A percentile compares a stretch with the other conserved stretches of the same genome.
Conservation (phyloP, 2,113 vertebrate genomes). For the Oryzias woworae region DNA sequence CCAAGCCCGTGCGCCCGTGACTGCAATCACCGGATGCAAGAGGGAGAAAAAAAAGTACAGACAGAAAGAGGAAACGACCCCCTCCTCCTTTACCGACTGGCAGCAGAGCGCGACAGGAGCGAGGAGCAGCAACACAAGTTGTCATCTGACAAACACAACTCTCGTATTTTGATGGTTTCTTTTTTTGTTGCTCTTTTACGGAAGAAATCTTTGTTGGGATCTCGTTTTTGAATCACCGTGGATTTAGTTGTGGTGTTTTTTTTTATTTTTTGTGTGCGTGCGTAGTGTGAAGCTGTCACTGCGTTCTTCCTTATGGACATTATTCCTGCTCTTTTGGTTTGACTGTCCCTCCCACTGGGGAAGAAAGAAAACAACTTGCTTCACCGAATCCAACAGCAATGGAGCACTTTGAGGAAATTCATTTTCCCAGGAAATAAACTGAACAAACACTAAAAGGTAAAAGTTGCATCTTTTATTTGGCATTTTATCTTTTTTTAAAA, state of each 20-base stretch:
- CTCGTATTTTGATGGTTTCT: conserved; percentile 20
- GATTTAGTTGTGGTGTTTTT: conserved; percentile 24
- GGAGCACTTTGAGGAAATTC: conserved; percentile 62
- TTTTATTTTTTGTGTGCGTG: conserved; percentile 15
- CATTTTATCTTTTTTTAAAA: not conserved
- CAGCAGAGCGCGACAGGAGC: conserved; percentile 59
- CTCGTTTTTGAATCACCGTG: conserved; percentile 1
- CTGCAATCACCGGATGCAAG: conserved; percentile 62
- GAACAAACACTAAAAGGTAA: conserved; percentile 53
- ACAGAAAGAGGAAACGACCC: conserved; percentile 64
- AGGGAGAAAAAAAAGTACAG: conserved; percentile 62
- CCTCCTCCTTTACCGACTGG: conserved; percentile 37
- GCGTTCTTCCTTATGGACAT: conserved; percentile 42
- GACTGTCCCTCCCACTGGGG: conserved; percentile 46
- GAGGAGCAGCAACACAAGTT: conserved; percentile 70
- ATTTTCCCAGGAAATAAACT: conserved; percentile 47
- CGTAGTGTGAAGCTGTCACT: conserved; percentile 7
- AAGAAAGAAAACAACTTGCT: conserved; percentile 40
- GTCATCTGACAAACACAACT: conserved; percentile 66
- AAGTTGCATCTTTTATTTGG: conserved; percentile 6
- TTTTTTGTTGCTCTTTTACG: conserved; percentile 9
- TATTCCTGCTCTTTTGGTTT: conserved; percentile 41
- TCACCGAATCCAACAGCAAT: conserved; percentile 35
- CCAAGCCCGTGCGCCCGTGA: conserved; percentile 70
- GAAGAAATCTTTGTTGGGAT: conserved; percentile 10